These are phyloP conservation scores for Drosophila aff. DNA, from an alignment of 1,140 invertebrate genomes.

Conservation along the genomic window DNA sequence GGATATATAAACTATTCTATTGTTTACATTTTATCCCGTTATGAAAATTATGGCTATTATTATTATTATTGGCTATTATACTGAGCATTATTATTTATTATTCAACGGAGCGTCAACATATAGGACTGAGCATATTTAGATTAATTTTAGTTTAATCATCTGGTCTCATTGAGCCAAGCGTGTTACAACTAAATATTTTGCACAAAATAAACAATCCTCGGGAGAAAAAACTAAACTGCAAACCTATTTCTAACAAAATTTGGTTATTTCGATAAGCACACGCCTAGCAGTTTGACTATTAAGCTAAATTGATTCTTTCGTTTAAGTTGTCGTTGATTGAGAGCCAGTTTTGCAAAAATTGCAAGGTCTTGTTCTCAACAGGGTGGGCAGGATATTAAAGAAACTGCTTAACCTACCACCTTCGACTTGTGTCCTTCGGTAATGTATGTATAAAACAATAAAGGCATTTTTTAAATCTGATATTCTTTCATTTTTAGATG, in stretches of 20 bases:
- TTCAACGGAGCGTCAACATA: not conserved
- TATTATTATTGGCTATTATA: too few relatives aligned
- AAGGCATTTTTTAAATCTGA: too few relatives aligned
- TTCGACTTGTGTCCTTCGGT: too few relatives aligned
- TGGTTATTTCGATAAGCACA: not conserved
- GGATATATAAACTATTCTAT: not conserved
- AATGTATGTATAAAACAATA: not conserved
- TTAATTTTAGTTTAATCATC: not conserved
- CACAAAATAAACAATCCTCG: not conserved
- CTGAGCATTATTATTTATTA: too few relatives aligned
- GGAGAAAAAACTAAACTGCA: not conserved
- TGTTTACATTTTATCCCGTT: not conserved
- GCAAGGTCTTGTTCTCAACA: too few relatives aligned
- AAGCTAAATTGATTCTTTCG: not conserved
- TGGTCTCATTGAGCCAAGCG: not conserved
- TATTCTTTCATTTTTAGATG: not conserved
- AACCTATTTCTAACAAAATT: not conserved
- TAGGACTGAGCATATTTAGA: too few relatives aligned
- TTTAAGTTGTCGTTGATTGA: too few relatives aligned
- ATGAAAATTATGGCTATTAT: too few relatives aligned
- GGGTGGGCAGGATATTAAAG: not conserved
- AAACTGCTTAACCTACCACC: not conserved
- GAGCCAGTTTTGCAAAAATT: not conserved
- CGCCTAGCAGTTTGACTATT: not conserved
- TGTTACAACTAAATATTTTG: slow-evolving; percentile 10